Percentiles rank a stretch among this genome's conserved stretches.
These are phyloP conservation scores for Craterocephalus amniculus DNA, from an alignment of 2,797 vertebrate genomes.

Conservation along the genomic window DNA sequence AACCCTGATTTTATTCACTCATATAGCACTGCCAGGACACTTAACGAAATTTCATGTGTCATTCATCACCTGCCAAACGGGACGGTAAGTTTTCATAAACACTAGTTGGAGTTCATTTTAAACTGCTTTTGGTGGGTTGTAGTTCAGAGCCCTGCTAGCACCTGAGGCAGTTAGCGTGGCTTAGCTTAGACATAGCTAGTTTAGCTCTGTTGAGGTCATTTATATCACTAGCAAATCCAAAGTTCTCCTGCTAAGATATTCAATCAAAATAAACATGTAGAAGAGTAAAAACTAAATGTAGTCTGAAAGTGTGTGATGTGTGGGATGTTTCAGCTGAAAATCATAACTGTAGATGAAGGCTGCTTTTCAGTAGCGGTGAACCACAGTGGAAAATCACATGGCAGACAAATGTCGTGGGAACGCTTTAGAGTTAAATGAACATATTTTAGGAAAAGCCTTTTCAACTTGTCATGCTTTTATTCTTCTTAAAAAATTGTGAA, in stretches of 20 bases:
- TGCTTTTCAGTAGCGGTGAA: not conserved
- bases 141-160: not conserved
- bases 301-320: not conserved
- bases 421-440: not conserved
- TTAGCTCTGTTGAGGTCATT: not conserved
- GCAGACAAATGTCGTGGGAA: not conserved
- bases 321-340: not conserved
- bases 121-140: not conserved
- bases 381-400: not conserved
- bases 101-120: too few species aligned
- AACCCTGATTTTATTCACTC: too few species aligned
- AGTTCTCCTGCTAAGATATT: not conserved
- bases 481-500: too few species aligned
- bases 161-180: not conserved
- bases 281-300: not conserved
- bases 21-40: too few species aligned
- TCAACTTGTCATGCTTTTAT: not conserved
- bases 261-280: too few species aligned
- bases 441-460: not conserved
- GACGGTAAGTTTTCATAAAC: too few species aligned
- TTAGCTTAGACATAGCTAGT: not conserved
- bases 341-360: too few species aligned
- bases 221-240: not conserved
- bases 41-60: too few species aligned
- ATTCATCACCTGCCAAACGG: too few species aligned